Percentiles rank a stretch among this genome's conserved stretches.
Evolutionary conservation across 1,140 invertebrate species (phyloP).

Genomic region (Trichonephila clavipes): DNA sequence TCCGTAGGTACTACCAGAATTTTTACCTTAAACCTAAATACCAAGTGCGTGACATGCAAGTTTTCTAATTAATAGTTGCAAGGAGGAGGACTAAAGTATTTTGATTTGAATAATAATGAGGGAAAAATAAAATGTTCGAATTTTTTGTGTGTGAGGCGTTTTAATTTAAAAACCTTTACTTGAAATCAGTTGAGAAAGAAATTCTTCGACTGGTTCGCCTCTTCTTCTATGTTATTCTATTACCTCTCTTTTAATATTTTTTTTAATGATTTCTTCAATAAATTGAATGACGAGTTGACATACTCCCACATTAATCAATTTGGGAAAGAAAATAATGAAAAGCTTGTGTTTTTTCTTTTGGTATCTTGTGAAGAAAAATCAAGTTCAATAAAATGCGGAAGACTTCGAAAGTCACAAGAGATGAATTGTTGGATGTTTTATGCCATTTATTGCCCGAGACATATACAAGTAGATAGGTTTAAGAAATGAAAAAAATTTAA

Average conservation of each 20-base stretch:
- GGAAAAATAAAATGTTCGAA: slow-evolving; percentile 12
- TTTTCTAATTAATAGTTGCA: slow-evolving; percentile 26
- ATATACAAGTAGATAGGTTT: not conserved
- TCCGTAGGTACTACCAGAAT: not conserved
- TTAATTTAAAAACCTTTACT: slow-evolving; percentile 36
- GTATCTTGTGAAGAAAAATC: not conserved
- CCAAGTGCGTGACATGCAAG: not conserved
- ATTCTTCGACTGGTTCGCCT: not conserved
- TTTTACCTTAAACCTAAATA: slow-evolving; percentile 9
- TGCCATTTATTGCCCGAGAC: too few relatives aligned
- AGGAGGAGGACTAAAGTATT: not conserved
- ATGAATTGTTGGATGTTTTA: too few relatives aligned
- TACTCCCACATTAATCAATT: not conserved
- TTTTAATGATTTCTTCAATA: not conserved
- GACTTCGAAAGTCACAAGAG: too few relatives aligned
- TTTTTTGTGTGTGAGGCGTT: not conserved
- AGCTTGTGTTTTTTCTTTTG: not conserved
- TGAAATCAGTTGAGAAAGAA: not conserved
- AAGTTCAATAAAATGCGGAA: too few relatives aligned
- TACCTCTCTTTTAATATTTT: not conserved
- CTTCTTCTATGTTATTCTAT: not conserved
- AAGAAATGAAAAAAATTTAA: not conserved
- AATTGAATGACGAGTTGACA: slow-evolving; percentile 3
- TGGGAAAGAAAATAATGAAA: not conserved
- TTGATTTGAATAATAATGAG: slow-evolving; percentile 32